Base-by-base conservation (phyloP, 2,113 vertebrate species). In the Carollia perspicillata region DNA sequence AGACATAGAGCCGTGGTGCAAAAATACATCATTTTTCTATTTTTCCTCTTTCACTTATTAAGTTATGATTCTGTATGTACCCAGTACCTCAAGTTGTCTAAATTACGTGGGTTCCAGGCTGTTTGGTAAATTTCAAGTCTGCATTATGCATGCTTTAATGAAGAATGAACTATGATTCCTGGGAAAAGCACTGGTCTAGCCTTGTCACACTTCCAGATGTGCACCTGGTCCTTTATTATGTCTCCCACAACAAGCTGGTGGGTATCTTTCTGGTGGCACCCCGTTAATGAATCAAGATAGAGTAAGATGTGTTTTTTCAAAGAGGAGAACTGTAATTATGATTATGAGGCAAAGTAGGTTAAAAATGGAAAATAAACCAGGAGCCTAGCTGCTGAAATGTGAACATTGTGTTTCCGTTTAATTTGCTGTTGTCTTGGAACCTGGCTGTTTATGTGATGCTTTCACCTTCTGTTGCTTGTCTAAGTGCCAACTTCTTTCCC, bases 381-480 rank as follows among this genome's bases (percentile, higher is more conserved):
- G 84, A 84, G 72, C 92, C 87, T 97, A 74, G 94, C 95, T 96
- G 87, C 96, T 58, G 37, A 95, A 98, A 97, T 68, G 93, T 97
- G 98, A 97, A 96, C 96, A 77, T 63, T 97, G 94, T 96, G 91
- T 93, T 98, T 98, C 95, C 95, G 96, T 98, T 93, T 98, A 94
- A 97, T 98, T 97, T 83, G 84, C 97, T 97, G 98, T 98, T 98
- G 98, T 98, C 97, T 98, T 97, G 96, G 97, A 98, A 97, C 95
- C 97, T 97, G 55, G 97, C 98, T 98, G 98, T 96, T 98, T 98
- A 97, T 97, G 97, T 98, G 81, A 83, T 86, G 96, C 95, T 98
- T 98, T 98, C 98, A 98, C 98, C 98, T 98, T 99, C 98, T 99
- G 98, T 97, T 98, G 97, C 98, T 98, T 98, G 98, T 98, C 80